Conservation (phyloP, 2,888 invertebrate genomes). For the Leptopilina syphax region DNA sequence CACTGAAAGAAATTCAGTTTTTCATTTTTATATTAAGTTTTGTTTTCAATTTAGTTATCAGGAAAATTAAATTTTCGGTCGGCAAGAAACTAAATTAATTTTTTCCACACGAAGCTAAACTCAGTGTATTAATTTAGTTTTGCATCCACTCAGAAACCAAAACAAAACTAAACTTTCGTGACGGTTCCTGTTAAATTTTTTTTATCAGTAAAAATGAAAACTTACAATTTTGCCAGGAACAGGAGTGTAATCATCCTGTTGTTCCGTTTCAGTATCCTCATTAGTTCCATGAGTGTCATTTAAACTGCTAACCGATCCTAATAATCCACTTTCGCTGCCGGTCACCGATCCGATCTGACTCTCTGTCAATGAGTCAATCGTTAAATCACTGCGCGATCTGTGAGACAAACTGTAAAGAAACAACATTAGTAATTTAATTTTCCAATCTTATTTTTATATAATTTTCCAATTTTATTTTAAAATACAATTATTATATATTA, state of each 20-base stretch:
- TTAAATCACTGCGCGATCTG: conserved; percentile 75
- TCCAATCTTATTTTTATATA: too few relatives aligned
- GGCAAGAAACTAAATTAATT: too few relatives aligned
- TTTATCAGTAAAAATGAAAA: neutral
- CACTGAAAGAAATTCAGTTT: too few relatives aligned
- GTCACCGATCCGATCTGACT: conserved; percentile 75
- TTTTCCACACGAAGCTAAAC: too few relatives aligned
- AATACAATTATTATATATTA: too few relatives aligned
- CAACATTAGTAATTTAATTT: neutral
- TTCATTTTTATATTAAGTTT: too few relatives aligned
- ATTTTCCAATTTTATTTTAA: too few relatives aligned
- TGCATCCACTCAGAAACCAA: too few relatives aligned
- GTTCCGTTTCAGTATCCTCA: conserved; percentile 76
- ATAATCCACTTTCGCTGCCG: conserved; percentile 72
- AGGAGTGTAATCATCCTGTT: conserved; percentile 81
- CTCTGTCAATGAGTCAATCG: conserved; percentile 75
- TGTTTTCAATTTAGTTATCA: too few relatives aligned
- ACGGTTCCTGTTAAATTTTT: neutral
- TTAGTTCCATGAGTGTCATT: conserved; percentile 77
- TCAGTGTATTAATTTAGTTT: too few relatives aligned
- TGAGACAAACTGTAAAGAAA: conserved; percentile 68
- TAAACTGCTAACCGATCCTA: conserved; percentile 79
- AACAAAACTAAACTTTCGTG: too few relatives aligned
- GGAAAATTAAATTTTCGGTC: too few relatives aligned
- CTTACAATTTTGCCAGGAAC: conserved; percentile 82